A percentile compares a stretch with the other conserved stretches of the same genome.
Conservation (phyloP, 1,140 invertebrate species). For the Octopus sinensis region DNA sequence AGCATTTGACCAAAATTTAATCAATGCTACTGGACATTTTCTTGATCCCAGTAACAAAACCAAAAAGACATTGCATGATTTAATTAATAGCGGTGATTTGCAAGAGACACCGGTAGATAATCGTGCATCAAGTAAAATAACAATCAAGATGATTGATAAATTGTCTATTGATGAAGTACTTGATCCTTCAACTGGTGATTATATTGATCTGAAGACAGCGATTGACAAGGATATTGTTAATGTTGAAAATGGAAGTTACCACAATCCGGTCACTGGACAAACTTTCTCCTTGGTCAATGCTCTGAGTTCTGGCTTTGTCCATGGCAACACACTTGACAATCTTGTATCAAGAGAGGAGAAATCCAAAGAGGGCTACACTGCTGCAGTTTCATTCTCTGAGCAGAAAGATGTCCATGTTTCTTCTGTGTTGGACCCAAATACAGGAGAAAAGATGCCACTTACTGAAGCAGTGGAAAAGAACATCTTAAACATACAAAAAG, state of each 20-base stretch:
- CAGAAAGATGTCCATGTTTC: slow-evolving; percentile 5
- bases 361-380: slow-evolving; percentile 2
- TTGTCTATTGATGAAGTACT: slow-evolving; percentile 36
- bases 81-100: slow-evolving; percentile 68
- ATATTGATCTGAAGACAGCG: slow-evolving; percentile 77
- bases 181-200: slow-evolving; percentile 63
- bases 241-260: slow-evolving; percentile 46
- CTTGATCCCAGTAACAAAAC: slow-evolving; percentile 68
- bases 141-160: slow-evolving; percentile 10
- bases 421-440: slow-evolving; percentile 30
- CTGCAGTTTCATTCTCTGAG: not conserved
- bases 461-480: slow-evolving; percentile 70
- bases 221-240: slow-evolving; percentile 66
- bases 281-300: slow-evolving; percentile 66
- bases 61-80: slow-evolving; percentile 67
- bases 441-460: slow-evolving; percentile 60
- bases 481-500: slow-evolving; percentile 59
- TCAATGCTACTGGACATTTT: slow-evolving; percentile 45
- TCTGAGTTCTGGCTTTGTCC: slow-evolving; percentile 66
- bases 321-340: slow-evolving; percentile 37
- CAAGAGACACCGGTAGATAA: slow-evolving; percentile 62
- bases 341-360: slow-evolving; percentile 15
- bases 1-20: slow-evolving; percentile 66
- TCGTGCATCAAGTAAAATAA: not conserved
- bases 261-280: slow-evolving; percentile 49